phyloP scores from a whole-genome alignment of 1,140 invertebrate genomes.

The Platorchestia sp. region DNA sequence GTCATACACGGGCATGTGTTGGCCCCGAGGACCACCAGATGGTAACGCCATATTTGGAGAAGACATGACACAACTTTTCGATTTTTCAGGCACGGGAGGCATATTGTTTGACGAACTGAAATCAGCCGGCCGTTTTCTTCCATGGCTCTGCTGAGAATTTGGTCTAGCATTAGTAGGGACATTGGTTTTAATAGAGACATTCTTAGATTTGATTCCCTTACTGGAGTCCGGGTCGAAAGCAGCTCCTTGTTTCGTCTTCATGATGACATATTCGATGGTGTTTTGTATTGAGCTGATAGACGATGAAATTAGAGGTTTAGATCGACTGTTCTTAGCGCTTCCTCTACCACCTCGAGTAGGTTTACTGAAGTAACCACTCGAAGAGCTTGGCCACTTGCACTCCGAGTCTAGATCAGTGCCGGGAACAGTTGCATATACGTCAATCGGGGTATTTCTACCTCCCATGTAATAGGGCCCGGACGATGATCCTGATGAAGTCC shows the following conservation, averaged over 20 bases:
- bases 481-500: background rate
- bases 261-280: conserved; percentile 34
- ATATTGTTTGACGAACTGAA: conserved; percentile 12
- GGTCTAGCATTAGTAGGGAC: background rate
- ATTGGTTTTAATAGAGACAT: background rate
- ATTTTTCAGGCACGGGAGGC: background rate
- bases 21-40: background rate
- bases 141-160: background rate
- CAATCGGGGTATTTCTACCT: background rate
- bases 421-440: conserved; percentile 29
- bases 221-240: background rate
- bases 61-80: background rate
- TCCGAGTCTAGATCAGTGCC: conserved; percentile 9
- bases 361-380: conserved; percentile 1
- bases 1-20: conserved; percentile 5
- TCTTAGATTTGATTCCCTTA: background rate
- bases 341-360: background rate
- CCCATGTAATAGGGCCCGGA: background rate
- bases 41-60: background rate
- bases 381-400: conserved; percentile 48
- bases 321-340: conserved; percentile 28
- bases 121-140: background rate
- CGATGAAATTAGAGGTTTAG: background rate
- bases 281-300: conserved; percentile 44
- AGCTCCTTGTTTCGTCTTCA: conserved; percentile 37